phyloP scores from a whole-genome alignment of 2,888 invertebrate species.

The Drosophila ezoana region DNA sequence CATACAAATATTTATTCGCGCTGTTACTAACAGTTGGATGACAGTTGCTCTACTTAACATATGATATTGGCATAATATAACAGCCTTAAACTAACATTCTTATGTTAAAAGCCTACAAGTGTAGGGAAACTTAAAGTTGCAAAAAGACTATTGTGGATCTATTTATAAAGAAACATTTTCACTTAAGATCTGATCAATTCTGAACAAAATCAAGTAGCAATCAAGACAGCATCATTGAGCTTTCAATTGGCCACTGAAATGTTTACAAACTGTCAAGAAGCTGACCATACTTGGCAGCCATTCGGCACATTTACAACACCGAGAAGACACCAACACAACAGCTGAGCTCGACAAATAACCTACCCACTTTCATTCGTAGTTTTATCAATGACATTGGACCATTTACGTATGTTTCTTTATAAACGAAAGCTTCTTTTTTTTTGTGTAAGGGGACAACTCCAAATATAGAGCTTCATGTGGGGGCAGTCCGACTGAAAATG shows the following conservation, averaged over 20 bases:
- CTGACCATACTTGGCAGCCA: conserved; percentile 37
- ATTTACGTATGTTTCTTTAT: conserved; percentile 25
- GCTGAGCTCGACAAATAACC: conserved; percentile 45
- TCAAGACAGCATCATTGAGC: conserved; percentile 29
- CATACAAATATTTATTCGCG: no score
- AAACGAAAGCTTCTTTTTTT: conserved; percentile 34
- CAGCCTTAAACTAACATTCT: no score
- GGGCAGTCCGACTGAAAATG: conserved; percentile 30
- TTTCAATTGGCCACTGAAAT: conserved; percentile 68
- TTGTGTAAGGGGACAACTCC: conserved; percentile 8
- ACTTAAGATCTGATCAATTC: conserved; percentile 1
- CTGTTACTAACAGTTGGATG: no score
- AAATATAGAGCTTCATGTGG: conserved; percentile 50
- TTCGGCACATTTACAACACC: conserved; percentile 9
- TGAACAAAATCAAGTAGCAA: conserved; percentile 48
- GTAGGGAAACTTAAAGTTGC: neutral
- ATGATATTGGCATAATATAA: neutral
- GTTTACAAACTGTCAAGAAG: conserved; percentile 61
- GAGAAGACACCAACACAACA: conserved; percentile 18
- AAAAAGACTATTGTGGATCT: neutral
- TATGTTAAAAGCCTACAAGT: neutral
- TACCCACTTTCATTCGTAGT: conserved; percentile 46
- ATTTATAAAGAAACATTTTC: conserved; percentile 3
- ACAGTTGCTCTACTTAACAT: no score
- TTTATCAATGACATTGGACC: conserved; percentile 60